These are phyloP conservation scores for Limenitis camilla DNA, from an alignment of 2,888 invertebrate species.

Conservation along the genomic window DNA sequence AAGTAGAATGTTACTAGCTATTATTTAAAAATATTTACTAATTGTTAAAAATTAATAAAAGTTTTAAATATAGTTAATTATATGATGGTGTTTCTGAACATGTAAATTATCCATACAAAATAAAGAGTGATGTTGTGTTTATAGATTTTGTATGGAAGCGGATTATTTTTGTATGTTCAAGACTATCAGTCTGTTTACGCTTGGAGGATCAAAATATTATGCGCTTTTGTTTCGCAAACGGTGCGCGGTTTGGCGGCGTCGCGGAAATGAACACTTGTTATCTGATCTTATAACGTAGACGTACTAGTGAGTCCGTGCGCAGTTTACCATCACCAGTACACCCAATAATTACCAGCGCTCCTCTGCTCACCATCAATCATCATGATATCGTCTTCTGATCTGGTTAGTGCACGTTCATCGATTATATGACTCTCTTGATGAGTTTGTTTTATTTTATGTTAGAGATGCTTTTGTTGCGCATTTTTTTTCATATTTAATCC, in stretches of 20 bases:
- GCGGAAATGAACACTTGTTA: background rate
- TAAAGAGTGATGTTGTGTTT: conserved; percentile 8
- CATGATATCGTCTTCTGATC: conserved; percentile 23
- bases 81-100: conserved; percentile 12
- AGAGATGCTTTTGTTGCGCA: too few species aligned
- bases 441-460: too few species aligned
- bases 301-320: conserved; percentile 4
- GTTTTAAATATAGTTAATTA: too few species aligned
- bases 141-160: background rate
- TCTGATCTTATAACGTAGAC: background rate
- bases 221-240: conserved; percentile 6
- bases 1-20: too few species aligned
- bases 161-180: conserved; percentile 5
- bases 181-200: background rate
- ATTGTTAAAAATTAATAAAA: too few species aligned
- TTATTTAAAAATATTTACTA: too few species aligned
- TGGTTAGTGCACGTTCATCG: conserved; percentile 20
- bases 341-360: background rate
- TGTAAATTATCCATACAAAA: conserved; percentile 13
- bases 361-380: background rate
- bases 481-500: too few species aligned
- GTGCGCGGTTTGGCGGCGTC: background rate
- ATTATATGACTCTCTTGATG: background rate
- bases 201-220: conserved; percentile 17
- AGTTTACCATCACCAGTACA: background rate